Conservation (phyloP, 2,113 vertebrate species). For the Petrocephalus zakoni region DNA sequence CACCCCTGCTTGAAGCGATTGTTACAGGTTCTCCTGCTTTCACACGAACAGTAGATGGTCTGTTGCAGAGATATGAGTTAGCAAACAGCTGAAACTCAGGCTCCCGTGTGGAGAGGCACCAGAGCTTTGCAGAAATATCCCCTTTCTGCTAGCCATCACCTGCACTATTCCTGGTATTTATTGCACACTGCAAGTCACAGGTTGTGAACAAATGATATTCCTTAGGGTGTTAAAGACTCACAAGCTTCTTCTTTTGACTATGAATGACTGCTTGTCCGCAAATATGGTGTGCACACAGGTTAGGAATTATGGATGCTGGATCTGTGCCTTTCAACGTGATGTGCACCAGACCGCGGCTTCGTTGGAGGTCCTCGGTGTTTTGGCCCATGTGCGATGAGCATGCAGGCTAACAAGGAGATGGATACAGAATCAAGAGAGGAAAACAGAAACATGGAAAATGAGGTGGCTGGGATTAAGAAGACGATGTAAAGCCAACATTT, state of each 20-base stretch:
- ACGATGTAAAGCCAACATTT: not conserved
- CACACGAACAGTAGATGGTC: not conserved
- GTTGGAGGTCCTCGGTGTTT: not conserved
- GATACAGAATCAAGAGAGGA: not conserved
- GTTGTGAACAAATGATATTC: not conserved
- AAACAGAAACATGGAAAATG: not conserved
- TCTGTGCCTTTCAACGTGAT: not conserved
- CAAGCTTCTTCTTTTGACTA: not conserved
- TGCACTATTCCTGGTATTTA: not conserved
- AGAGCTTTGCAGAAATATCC: not conserved
- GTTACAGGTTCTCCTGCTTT: not conserved
- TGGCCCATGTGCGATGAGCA: not conserved
- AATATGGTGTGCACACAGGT: not conserved
- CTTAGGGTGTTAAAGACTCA: not conserved
- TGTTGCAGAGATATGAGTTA: not conserved
- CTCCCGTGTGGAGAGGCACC: not conserved
- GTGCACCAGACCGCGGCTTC: not conserved
- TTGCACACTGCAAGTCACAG: not conserved
- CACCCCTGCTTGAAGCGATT: not conserved
- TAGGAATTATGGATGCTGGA: not conserved
- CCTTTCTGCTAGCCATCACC: not conserved
- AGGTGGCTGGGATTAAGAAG: not conserved
- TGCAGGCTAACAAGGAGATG: not conserved
- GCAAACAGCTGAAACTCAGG: not conserved
- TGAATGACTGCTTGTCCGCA: not conserved